Base-by-base conservation (phyloP, 2,113 vertebrate species). In the Centropristis striata region DNA sequence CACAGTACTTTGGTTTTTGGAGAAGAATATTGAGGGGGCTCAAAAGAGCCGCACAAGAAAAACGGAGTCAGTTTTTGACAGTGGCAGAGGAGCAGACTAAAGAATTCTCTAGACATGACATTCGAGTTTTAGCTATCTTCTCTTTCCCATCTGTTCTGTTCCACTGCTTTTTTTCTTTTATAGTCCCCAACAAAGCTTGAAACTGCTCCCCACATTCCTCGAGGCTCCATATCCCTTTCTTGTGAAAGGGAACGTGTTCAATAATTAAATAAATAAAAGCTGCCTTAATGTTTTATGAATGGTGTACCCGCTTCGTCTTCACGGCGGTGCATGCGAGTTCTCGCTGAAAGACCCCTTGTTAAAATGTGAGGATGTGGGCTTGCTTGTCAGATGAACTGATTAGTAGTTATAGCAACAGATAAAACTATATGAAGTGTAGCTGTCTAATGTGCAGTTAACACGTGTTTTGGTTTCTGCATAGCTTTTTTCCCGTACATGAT, bases 211-310 rank as follows among this genome's bases (percentile, higher is more conserved):
- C 21, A 46, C 65, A 49, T 79, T 87, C 78, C 86, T 81, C 9
- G 5, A 64, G 86, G 68, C 47, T 78, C 75, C 67, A 7, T 25
- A 65, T 81, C 58, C 66, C 74, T 87, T 77, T 86, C 77, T 76
- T 39, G 69, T 76, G 74, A 81, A 82, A 82, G 42, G 54, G 37
- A 86, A 75, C 37, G 21, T 55, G 78, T 84, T 93, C 18, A 88
- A 89, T 93, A 84, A 92, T 93, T 73, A 78, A 91, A 90, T 78
- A 78, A 92, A 90, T 86, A 81, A 86, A 93, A 92, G 79, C 83
- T n/a, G 70, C 81, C 75, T 83, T 78, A 61, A 92, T 93, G 86
- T 93, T 92, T 94, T 81, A 92, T 92, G 80, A 88, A 91, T 87
- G 86, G 49, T 13, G 64, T 39, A 5, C 69, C 75, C 55, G 9